Conservation (phyloP, 2,113 vertebrate species). For the Otolemur garnettii region DNA sequence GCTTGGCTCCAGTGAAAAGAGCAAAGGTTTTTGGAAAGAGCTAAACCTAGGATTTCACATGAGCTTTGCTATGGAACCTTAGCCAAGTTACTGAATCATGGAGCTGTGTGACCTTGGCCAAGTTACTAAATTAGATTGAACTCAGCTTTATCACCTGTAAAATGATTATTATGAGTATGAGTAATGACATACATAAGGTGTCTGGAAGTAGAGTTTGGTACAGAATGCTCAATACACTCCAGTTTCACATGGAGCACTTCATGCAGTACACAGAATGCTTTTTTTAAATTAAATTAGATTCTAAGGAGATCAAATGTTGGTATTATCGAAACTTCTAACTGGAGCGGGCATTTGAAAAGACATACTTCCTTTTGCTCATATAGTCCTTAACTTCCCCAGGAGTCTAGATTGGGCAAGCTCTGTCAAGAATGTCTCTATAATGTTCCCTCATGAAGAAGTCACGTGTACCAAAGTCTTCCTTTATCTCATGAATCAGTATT, state of each 20-base stretch:
- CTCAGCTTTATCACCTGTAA: conserved; percentile 11
- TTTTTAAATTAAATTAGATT: conserved; percentile 28
- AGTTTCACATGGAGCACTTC: not conserved
- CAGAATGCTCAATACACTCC: not conserved
- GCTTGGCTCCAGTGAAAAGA: conserved; percentile 29
- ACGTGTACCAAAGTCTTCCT: not conserved
- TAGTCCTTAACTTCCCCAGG: conserved; percentile 33
- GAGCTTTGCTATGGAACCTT: not conserved
- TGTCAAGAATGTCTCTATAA: conserved; percentile 20
- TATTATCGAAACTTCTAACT: conserved; percentile 11
- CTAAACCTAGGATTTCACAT: conserved; percentile 26
- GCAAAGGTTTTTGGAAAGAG: conserved; percentile 53
- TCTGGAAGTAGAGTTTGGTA: conserved; percentile 24
- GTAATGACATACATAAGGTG: not conserved
- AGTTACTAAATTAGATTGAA: conserved; percentile 24
- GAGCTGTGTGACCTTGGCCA: conserved; percentile 45
- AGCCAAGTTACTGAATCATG: conserved; percentile 24
- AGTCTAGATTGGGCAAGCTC: not conserved
- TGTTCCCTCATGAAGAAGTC: conserved; percentile 34
- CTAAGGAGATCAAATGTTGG: conserved; percentile 29
- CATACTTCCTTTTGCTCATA: conserved; percentile 12
- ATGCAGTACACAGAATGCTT: not conserved
- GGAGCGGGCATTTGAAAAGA: conserved; percentile 13
- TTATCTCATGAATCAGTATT: conserved; percentile 22
- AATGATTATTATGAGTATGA: not conserved